phyloP scores from a whole-genome alignment of 2,888 invertebrate species.

The Schizaphis graminum region DNA sequence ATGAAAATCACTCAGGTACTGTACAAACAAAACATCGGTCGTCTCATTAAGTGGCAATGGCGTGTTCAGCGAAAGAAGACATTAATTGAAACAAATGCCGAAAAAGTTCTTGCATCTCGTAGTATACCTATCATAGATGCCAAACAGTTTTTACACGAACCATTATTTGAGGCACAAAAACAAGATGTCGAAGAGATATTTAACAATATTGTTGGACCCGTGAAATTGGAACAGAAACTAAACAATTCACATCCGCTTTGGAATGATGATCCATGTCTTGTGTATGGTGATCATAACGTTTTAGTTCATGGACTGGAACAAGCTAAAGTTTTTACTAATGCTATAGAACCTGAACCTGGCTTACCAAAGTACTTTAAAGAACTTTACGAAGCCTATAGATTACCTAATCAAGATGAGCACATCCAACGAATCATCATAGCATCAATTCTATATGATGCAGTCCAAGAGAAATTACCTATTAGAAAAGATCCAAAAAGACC shows the following conservation, averaged over 20 bases:
- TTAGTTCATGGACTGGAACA: conserved; percentile 82
- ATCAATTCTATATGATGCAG: conserved; percentile 79
- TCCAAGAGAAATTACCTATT: conserved; percentile 83
- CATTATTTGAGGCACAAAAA: conserved; percentile 50
- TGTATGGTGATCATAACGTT: conserved; percentile 76
- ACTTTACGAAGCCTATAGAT: conserved; percentile 64
- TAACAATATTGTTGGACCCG: conserved; percentile 46
- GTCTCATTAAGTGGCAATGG: conserved; percentile 67
- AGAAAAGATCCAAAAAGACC: conserved; percentile 80
- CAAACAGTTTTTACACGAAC: conserved; percentile 45
- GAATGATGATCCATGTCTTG: conserved; percentile 73
- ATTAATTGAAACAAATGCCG: conserved; percentile 51
- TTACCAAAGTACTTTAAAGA: conserved; percentile 77
- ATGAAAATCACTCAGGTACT: conserved; percentile 64
- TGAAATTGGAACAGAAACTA: not conserved
- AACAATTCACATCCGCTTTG: conserved; percentile 63
- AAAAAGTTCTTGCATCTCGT: conserved; percentile 38
- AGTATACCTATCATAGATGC: conserved; percentile 63
- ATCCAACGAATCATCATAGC: conserved; percentile 73
- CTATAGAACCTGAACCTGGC: conserved; percentile 76
- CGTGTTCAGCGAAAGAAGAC: conserved; percentile 63
- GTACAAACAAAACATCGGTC: conserved; percentile 59
- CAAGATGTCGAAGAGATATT: conserved; percentile 18
- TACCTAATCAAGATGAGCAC: conserved; percentile 72
- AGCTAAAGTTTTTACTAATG: conserved; percentile 84